Conservation (phyloP, 1,140 invertebrate species). For the Cephus cinctus region DNA sequence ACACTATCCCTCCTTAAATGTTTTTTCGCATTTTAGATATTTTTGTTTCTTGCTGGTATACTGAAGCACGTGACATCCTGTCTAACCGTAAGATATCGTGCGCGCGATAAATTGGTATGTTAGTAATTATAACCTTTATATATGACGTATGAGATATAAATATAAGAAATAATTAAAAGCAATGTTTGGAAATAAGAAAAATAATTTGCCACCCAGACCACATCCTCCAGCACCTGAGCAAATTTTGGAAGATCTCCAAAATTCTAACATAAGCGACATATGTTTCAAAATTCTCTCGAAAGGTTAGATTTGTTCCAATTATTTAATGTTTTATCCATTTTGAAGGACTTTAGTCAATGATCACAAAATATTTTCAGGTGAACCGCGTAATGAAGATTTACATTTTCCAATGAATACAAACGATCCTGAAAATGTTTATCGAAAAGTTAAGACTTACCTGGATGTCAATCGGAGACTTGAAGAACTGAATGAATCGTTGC, state of each 20-base stretch:
- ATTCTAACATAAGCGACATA: conserved; percentile 28
- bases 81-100: no score
- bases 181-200: conserved; percentile 42
- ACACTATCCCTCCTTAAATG: no score
- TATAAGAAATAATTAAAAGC: no score
- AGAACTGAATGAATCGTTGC: conserved; percentile 29
- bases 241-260: conserved; percentile 38
- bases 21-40: no score
- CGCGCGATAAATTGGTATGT: no score
- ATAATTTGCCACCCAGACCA: conserved; percentile 35
- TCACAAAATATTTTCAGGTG: conserved; percentile 13
- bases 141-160: no score
- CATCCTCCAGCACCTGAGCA: conserved; percentile 31
- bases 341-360: not conserved
- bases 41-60: no score
- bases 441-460: conserved; percentile 38
- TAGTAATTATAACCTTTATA: no score
- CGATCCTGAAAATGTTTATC: conserved; percentile 34
- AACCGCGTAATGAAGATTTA: conserved; percentile 21
- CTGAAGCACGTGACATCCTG: no score
- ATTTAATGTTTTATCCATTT: not conserved
- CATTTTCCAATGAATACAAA: conserved; percentile 18
- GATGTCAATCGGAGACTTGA: conserved; percentile 36
- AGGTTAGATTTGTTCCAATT: conserved; percentile 22
- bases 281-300: conserved; percentile 35